Evolutionary conservation across 23 tunicate species (phyloP).

Genomic region (Trididemnum nubilum): DNA sequence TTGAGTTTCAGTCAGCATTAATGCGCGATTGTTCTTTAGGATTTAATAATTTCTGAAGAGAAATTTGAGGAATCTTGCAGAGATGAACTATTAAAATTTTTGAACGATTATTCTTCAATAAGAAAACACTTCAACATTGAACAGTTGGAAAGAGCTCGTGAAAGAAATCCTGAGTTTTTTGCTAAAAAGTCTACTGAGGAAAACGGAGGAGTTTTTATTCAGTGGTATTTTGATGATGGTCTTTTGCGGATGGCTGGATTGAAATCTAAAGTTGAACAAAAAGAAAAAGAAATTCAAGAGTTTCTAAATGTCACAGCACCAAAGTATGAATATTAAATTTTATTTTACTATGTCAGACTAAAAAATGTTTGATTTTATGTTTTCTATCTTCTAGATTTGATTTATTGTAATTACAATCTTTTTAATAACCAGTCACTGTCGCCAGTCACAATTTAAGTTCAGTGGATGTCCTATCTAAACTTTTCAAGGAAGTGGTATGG

Average conservation of each 20-base stretch:
- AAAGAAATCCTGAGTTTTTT: conserved; percentile 1
- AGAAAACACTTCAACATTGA: not conserved
- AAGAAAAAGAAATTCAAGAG: conserved; percentile 12
- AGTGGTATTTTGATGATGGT: conserved; percentile 8
- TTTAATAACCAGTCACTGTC: no score
- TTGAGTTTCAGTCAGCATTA: no score
- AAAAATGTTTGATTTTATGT: not conserved
- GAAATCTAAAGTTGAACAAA: not conserved
- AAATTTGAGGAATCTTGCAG: not conserved
- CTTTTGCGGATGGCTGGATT: not conserved
- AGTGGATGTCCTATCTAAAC: no score
- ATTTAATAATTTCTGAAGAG: not conserved
- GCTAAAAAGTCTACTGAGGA: not conserved
- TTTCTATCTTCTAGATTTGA: no score
- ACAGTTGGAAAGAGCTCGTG: not conserved
- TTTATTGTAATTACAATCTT: no score
- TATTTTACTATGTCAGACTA: no score
- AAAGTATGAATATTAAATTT: no score
- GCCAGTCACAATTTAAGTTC: no score
- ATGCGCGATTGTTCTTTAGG: no score
- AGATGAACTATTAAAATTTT: not conserved
- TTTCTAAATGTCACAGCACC: not conserved
- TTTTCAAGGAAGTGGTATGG: no score
- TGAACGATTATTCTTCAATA: not conserved
- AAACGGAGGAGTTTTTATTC: not conserved